These are phyloP conservation scores for Norana najaformis DNA, from an alignment of 2,888 invertebrate species.

Conservation along the genomic window DNA sequence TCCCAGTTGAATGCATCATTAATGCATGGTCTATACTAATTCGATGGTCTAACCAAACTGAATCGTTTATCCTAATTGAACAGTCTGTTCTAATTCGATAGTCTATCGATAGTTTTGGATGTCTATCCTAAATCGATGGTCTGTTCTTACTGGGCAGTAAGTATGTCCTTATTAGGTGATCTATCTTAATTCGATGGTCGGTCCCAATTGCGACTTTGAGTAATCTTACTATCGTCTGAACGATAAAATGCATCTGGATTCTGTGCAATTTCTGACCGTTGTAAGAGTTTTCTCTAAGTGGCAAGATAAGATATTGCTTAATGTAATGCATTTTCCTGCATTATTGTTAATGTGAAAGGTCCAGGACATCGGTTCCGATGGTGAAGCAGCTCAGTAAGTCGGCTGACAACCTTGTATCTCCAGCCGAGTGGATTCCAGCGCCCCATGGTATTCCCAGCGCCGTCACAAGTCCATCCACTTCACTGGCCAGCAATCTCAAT, in stretches of 20 bases:
- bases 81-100: no score
- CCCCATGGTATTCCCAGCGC: background rate
- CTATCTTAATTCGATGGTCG: background rate
- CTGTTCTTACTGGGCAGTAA: no score
- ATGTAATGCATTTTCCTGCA: background rate
- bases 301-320: background rate
- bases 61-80: no score
- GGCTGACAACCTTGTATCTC: background rate
- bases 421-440: background rate
- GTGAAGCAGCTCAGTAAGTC: background rate
- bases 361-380: background rate
- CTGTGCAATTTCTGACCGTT: background rate
- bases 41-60: no score
- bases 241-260: no score
- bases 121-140: no score
- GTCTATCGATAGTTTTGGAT: no score
- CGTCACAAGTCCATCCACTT: background rate
- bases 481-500: background rate
- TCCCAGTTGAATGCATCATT: no score
- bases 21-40: no score
- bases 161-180: background rate
- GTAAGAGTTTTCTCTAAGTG: background rate
- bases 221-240: no score
- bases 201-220: background rate
- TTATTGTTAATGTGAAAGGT: background rate